Evolutionary conservation across 2,888 invertebrate genomes (phyloP), one percentile per base, ranked within the genome.

Genomic region (Thera obeliscata): DNA sequence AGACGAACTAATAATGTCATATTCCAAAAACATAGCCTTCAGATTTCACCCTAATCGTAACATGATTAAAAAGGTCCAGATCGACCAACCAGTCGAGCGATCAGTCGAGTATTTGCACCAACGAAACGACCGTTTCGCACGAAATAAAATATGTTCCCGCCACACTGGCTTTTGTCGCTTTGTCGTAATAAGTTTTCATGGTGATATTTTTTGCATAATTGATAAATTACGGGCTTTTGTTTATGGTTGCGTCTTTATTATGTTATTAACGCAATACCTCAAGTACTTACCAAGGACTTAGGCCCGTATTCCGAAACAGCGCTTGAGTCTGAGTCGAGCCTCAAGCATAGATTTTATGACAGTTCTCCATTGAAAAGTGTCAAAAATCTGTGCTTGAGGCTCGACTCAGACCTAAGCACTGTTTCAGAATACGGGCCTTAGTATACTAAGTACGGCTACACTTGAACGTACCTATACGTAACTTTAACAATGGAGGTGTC

Each of bases 121-220:
- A 76, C 78, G 70, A 83, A 76, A 76, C 78, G 70, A 83, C 82
- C 61, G 67, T 69, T 74, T 87, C 81, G 81, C 86, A 86, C 85
- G 82, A 86, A 89, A 88, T 88, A 89, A 90, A 89, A 89, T 89
- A 89, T 87, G 87, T 86, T 77, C 69, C 77, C 76, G 73, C 78
- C 76, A 78, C 76, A 78, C 78, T 79, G 78, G 78, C 78, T 87
- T 84, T 87, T 84, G 64, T 64, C 64, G 64, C 60, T 67, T 67
- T 67, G 59, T 56, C 84, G 79, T 85, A 83, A 83, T 82, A 83
- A 78, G 80, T 83, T 81, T 77, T 78, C 75, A 75, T 78, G 79
- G 76, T 77, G 71, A 80, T 69, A 78, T 78, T 79, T 69, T 80
- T 79, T 79, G 70, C 75, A 77, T 81, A 81, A 83, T 80, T 82